phyloP scores from a whole-genome alignment of 2,888 invertebrate species.

The Macrosoma leucophasiata region DNA sequence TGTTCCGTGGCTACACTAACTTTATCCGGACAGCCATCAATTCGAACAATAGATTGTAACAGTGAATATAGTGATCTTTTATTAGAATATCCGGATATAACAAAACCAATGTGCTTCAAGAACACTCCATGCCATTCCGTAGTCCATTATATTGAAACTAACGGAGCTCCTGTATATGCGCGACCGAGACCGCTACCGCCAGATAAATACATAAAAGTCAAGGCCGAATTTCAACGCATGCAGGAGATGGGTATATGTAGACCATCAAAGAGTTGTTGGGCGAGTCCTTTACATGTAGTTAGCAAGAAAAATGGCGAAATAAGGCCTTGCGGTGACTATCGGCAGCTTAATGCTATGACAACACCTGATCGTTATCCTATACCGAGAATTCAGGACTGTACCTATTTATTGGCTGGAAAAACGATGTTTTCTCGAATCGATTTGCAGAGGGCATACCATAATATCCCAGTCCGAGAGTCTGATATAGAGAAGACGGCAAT shows the following conservation, averaged over 20 bases:
- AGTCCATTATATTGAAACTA: slow-evolving; percentile 29
- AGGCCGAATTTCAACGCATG: slow-evolving; percentile 24
- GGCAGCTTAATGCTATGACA: slow-evolving; percentile 35
- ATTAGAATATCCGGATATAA: neutral
- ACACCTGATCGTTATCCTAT: slow-evolving; percentile 36
- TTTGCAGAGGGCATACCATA: slow-evolving; percentile 1
- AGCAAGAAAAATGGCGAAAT: slow-evolving; percentile 23
- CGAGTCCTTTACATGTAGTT: slow-evolving; percentile 29
- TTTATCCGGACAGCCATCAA: neutral
- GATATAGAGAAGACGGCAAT: slow-evolving; percentile 1
- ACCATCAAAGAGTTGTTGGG: slow-evolving; percentile 44
- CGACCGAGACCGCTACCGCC: slow-evolving; percentile 11
- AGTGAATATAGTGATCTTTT: slow-evolving; percentile 1
- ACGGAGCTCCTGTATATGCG: slow-evolving; percentile 7
- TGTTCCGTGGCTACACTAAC: neutral
- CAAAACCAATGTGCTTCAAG: slow-evolving; percentile 2
- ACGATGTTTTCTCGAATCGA: slow-evolving; percentile 4
- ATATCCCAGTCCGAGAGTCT: neutral
- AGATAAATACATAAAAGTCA: slow-evolving; percentile 8
- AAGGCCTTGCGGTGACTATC: slow-evolving; percentile 42
- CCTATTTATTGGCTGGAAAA: slow-evolving; percentile 9
- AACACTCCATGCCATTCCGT: slow-evolving; percentile 6
- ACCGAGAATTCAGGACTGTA: slow-evolving; percentile 16
- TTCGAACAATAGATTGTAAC: slow-evolving; percentile 3
- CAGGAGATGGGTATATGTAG: slow-evolving; percentile 42